A percentile compares a stretch with the other conserved stretches of the same genome.
phyloP scores from a whole-genome alignment of 2,797 vertebrate species.

The Bucorvus abyssinicus region DNA sequence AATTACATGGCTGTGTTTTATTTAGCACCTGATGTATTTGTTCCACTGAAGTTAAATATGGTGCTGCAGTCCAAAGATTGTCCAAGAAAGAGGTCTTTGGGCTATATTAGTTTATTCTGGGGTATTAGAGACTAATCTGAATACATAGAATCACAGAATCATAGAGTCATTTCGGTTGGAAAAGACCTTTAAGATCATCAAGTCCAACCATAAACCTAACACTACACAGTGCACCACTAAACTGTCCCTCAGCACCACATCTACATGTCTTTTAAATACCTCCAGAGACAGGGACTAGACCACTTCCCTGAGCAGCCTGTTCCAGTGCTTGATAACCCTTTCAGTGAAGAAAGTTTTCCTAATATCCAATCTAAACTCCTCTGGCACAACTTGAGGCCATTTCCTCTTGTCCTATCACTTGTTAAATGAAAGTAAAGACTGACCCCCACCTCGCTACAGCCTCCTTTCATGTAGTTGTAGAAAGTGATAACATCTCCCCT shows the following conservation, averaged over 20 bases:
- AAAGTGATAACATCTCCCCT: not conserved
- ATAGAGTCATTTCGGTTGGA: not conserved
- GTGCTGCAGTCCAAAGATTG: not conserved
- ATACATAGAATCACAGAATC: not conserved
- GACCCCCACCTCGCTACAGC: not conserved
- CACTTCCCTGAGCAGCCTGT: not conserved
- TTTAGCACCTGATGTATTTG: not conserved
- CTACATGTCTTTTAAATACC: not conserved
- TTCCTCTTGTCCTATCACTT: not conserved
- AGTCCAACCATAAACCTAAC: not conserved
- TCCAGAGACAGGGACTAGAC: no score
- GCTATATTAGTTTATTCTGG: not conserved
- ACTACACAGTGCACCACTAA: not conserved
- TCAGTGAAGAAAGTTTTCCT: not conserved
- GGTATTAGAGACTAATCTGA: not conserved
- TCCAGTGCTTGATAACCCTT: not conserved
- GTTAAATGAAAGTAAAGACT: not conserved
- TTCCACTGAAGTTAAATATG: not conserved
- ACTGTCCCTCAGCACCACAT: not conserved
- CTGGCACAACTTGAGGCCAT: accelerated
- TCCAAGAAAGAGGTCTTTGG: not conserved
- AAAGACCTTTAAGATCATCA: not conserved
- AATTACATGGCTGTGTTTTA: not conserved
- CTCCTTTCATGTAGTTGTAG: not conserved
- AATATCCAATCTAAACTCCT: not conserved